phyloP scores from a whole-genome alignment of 2,797 vertebrate species.

The Ibycter americanus region DNA sequence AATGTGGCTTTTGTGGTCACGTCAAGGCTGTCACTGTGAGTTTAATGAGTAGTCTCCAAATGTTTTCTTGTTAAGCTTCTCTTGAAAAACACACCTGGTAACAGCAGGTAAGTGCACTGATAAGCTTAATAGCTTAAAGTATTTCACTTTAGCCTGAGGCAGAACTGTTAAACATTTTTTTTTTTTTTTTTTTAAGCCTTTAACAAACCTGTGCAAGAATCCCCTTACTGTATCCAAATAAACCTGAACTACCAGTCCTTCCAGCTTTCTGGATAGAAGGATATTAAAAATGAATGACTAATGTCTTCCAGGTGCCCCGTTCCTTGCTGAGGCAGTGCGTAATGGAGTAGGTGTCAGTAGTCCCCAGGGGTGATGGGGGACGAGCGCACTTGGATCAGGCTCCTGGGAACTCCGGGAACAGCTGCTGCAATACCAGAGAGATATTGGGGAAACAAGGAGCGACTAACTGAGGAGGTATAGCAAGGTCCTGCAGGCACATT shows the following conservation, averaged over 20 bases:
- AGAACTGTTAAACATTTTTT: background rate
- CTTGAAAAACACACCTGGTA: background rate
- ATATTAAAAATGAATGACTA: background rate
- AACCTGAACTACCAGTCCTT: background rate
- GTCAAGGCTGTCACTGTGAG: background rate
- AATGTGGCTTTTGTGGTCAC: background rate
- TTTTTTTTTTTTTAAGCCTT: background rate
- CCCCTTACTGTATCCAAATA: accelerated
- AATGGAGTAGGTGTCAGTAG: background rate
- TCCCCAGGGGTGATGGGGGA: background rate
- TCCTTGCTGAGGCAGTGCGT: background rate
- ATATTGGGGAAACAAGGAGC: background rate
- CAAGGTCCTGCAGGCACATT: background rate
- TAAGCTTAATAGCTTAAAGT: background rate
- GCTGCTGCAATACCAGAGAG: background rate
- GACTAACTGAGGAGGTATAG: background rate
- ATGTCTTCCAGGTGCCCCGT: background rate
- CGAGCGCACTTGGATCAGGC: background rate
- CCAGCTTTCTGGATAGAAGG: background rate
- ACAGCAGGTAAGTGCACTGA: background rate
- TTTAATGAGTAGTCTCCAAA: background rate
- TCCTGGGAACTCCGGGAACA: background rate
- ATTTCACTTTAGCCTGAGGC: background rate
- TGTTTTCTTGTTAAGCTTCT: background rate
- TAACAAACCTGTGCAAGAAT: background rate